These are phyloP conservation scores for Mimumesa dahlbomi DNA, from an alignment of 2,888 invertebrate species.

Conservation along the genomic window DNA sequence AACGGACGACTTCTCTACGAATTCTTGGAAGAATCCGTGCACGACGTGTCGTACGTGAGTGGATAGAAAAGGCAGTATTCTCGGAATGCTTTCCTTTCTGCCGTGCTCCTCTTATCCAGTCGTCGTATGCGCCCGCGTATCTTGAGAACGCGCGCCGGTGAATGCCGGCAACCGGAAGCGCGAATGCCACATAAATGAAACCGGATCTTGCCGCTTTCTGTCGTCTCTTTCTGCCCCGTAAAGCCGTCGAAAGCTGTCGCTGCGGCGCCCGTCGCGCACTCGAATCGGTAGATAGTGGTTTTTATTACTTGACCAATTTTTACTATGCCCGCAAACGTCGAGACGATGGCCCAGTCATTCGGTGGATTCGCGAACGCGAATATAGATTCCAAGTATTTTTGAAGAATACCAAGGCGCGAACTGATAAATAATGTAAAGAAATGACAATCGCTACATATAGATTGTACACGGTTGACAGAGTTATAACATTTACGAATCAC, in stretches of 20 bases:
- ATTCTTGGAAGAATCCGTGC: not conserved
- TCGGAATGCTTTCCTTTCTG: not conserved
- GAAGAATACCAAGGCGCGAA: too few species aligned
- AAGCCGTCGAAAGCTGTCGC: too few species aligned
- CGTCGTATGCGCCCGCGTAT: slow-evolving; percentile 14
- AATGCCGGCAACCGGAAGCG: slow-evolving; percentile 68
- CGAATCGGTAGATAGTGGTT: too few species aligned
- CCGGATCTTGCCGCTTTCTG: slow-evolving; percentile 58
- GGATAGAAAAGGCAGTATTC: not conserved
- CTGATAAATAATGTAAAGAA: too few species aligned
- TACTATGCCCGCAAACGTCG: too few species aligned
- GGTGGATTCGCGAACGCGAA: too few species aligned
- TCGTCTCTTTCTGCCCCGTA: not conserved
- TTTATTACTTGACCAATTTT: too few species aligned
- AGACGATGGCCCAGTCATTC: too few species aligned
- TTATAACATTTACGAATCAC: too few species aligned
- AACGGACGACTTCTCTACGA: not conserved
- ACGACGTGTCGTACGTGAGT: not conserved
- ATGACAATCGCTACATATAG: too few species aligned
- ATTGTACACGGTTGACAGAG: too few species aligned
- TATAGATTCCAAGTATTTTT: too few species aligned
- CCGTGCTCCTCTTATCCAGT: slow-evolving; percentile 1
- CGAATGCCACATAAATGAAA: slow-evolving; percentile 72
- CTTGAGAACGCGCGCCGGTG: slow-evolving; percentile 49
- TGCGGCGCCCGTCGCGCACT: not conserved